A percentile compares a stretch with the other conserved stretches of the same genome.
Evolutionary conservation across 2,888 invertebrate species (phyloP).

Genomic region (Nymphalis polychloros): DNA sequence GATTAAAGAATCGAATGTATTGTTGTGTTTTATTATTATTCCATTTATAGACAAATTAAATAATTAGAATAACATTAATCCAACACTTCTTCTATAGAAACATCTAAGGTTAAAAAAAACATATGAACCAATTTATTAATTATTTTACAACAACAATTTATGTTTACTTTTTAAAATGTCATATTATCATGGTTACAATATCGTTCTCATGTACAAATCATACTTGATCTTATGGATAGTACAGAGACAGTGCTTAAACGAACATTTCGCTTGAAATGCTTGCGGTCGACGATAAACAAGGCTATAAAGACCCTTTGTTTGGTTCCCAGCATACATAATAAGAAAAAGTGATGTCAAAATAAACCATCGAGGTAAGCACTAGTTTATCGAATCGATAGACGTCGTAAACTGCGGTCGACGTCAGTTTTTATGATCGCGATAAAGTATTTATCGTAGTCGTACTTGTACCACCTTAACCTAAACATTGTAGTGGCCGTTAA

Average conservation of each 20-base stretch:
- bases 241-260: slow-evolving; percentile 39
- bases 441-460: slow-evolving; percentile 36
- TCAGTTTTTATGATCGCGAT: slow-evolving; percentile 39
- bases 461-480: slow-evolving; percentile 28
- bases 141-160: too few species aligned
- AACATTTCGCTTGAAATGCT: slow-evolving; percentile 53
- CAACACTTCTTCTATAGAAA: too few species aligned
- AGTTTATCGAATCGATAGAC: slow-evolving; percentile 43
- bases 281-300: slow-evolving; percentile 61
- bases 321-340: slow-evolving; percentile 54
- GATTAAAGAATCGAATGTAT: slow-evolving; percentile 54
- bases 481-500: slow-evolving; percentile 26
- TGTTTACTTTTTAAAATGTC: slow-evolving; percentile 12
- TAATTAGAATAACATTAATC: too few species aligned
- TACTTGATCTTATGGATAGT: slow-evolving; percentile 25
- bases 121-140: too few species aligned
- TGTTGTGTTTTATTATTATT: slow-evolving; percentile 17
- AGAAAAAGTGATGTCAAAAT: slow-evolving; percentile 46
- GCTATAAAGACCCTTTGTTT: slow-evolving; percentile 59
- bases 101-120: too few species aligned
- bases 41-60: neutral
- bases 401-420: slow-evolving; percentile 39
- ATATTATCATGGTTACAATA: slow-evolving; percentile 18
- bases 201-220: slow-evolving; percentile 16
- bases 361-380: slow-evolving; percentile 38